A percentile compares a stretch with the other conserved stretches of the same genome.
Conservation (phyloP, 2,113 vertebrate species). For the Felis chaus region DNA sequence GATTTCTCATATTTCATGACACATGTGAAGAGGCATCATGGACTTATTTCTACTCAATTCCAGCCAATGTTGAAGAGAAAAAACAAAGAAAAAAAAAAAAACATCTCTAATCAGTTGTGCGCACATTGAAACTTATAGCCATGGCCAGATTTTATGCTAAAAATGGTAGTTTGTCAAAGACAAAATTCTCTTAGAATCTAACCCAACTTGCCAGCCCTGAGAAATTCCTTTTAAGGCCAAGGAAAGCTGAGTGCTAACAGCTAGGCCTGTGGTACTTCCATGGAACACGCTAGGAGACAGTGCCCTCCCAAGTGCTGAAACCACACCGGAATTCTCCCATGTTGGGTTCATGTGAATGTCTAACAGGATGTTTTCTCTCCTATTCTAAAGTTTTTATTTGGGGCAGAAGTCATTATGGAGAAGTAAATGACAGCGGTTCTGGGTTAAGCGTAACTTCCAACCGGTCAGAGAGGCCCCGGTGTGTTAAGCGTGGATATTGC, state of each 20-base stretch:
- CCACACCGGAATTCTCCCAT: constrained; percentile 78
- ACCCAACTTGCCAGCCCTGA: constrained; percentile 67
- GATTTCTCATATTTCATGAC: constrained; percentile 99
- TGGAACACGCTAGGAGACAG: constrained; percentile 65
- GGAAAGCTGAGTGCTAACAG: constrained; percentile 68
- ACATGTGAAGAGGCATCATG: constrained; percentile 78
- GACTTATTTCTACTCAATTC: constrained; percentile 81
- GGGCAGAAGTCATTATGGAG: constrained; percentile 79
- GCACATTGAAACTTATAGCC: constrained; percentile 80
- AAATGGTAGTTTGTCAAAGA: constrained; percentile 80
- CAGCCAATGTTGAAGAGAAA: constrained; percentile 82
- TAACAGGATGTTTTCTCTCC: constrained; percentile 78
- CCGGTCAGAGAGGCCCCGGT: constrained; percentile 79
- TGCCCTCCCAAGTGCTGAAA: constrained; percentile 75
- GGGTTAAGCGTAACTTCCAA: constrained; percentile 79
- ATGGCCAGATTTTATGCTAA: constrained; percentile 82
- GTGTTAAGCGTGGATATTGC: constrained; percentile 65
- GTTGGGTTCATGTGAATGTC: constrained; percentile 76
- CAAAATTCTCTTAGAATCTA: constrained; percentile 80
- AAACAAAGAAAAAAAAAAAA: constrained; percentile 69
- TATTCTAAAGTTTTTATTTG: constrained; percentile 81
- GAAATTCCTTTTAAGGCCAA: constrained; percentile 66
- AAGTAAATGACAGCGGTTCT: constrained; percentile 77
- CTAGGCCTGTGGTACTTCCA: constrained; percentile 74
- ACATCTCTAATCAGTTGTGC: constrained; percentile 77